Evolutionary conservation across 2,113 vertebrate genomes (phyloP), one percentile per base, ranked within the genome.

Genomic region (Anas platyrhynchos): DNA sequence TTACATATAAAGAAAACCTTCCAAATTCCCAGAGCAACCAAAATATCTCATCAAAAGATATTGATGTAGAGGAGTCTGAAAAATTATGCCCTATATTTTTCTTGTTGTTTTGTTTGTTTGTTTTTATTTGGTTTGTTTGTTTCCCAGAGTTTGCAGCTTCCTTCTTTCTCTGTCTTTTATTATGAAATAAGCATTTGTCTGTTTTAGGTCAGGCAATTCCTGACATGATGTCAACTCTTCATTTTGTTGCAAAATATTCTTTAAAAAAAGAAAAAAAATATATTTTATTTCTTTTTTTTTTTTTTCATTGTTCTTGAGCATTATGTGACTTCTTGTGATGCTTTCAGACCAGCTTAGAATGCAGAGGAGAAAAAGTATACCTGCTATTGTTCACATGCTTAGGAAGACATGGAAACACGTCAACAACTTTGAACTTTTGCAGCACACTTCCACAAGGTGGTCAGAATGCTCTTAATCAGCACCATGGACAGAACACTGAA

Each of bases 21-120:
- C 81, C 77, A 66, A 97, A 75, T 96, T 87, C 86, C 66, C 68
- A 94, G 48, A 95, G 73, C 16, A 90, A 44, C 38, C 69, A 43
- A 89, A 77, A 97, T 71, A 67, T 86, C 83, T 80, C 55, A 95
- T 96, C 63, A 96, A 96, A 97, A 92, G 25, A 91, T 91, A 87
- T 31, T 77, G 38, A 43, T 78, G 58, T 89, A 73, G 44, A 93
- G 66, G 31, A 93, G 25, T 81, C 44, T 93, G 78, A 95, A 94
- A 76, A 93, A 96, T 81, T 88, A 90, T 54, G 7, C 15, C 73
- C 96, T 84, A 87, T 90, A 32, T 22, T 76, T 44, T 56, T 56
- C 43, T 84, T 56, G 3, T n/a, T 87, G 3, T 15, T 29, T 13
- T n/a, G 1, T 52, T 80, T 63, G 3, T 36, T 87, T 58, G 9